A percentile compares a stretch with the other conserved stretches of the same genome.
phyloP scores from a whole-genome alignment of 2,888 invertebrate genomes.

The Spicauda simplicius region DNA sequence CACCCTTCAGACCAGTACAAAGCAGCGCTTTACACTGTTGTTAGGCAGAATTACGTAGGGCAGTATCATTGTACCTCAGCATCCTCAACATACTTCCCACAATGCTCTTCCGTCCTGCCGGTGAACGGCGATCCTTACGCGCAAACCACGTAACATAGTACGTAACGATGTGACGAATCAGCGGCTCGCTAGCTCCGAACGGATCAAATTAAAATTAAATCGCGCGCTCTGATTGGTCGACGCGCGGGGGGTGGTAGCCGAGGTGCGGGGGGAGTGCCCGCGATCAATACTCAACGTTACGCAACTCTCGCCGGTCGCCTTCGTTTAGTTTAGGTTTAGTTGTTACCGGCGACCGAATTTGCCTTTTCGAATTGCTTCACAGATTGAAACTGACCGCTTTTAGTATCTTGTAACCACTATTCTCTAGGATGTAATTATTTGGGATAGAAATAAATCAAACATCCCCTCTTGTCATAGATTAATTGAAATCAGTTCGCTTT shows the following conservation, averaged over 20 bases:
- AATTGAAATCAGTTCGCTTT: too few relatives aligned
- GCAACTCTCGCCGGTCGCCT: slow-evolving; percentile 60
- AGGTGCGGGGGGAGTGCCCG: slow-evolving; percentile 38
- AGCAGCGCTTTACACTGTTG: too few relatives aligned
- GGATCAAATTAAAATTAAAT: slow-evolving; percentile 81
- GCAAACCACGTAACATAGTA: slow-evolving; percentile 40
- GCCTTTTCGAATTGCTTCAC: slow-evolving; percentile 11
- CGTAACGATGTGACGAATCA: slow-evolving; percentile 66
- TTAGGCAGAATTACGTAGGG: too few relatives aligned
- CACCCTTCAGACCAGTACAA: too few relatives aligned
- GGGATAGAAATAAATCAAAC: too few relatives aligned
- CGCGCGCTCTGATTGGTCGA: slow-evolving; percentile 65
- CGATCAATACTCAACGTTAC: slow-evolving; percentile 79
- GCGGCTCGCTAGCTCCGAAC: slow-evolving; percentile 56
- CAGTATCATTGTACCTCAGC: too few relatives aligned
- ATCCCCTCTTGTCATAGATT: too few relatives aligned
- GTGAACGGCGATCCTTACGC: slow-evolving; percentile 25
- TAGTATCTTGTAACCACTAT: neutral
- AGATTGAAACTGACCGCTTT: neutral
- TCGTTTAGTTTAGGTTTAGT: slow-evolving; percentile 40
- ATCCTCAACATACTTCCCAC: too few relatives aligned
- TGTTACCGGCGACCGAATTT: slow-evolving; percentile 15
- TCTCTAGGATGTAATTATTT: neutral
- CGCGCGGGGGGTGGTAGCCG: slow-evolving; percentile 44
- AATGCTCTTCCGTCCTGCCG: too few relatives aligned